Conservation (phyloP, 2,888 invertebrate genomes). For the Dolichopus griseipennis region DNA sequence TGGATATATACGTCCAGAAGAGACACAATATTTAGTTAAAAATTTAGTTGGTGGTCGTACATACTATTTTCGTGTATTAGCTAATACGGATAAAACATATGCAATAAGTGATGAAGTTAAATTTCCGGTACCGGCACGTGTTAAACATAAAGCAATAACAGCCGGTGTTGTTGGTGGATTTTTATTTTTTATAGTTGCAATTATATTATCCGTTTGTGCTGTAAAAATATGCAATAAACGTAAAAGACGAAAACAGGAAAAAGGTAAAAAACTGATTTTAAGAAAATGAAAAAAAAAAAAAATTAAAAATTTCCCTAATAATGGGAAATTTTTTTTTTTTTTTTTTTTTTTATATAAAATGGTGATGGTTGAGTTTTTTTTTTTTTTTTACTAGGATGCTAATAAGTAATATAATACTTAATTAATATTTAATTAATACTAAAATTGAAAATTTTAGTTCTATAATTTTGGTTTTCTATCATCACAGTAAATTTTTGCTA, state of each 20-base stretch:
- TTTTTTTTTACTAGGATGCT: slow-evolving; percentile 19
- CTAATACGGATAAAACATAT: slow-evolving; percentile 77
- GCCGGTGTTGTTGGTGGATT: slow-evolving; percentile 95
- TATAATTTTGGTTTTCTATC: too few species aligned
- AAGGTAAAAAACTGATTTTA: slow-evolving; percentile 59
- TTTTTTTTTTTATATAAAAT: slow-evolving; percentile 20
- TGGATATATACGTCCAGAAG: slow-evolving; percentile 79
- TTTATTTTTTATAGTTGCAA: slow-evolving; percentile 94
- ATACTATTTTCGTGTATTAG: slow-evolving; percentile 85
- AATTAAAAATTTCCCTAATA: not conserved
- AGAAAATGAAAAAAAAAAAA: not conserved
- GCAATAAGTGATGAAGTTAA: slow-evolving; percentile 81
- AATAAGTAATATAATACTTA: too few species aligned
- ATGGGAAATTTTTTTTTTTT: not conserved
- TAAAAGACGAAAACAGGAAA: slow-evolving; percentile 93
- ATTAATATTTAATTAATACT: too few species aligned
- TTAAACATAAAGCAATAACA: slow-evolving; percentile 91
- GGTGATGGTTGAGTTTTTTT: slow-evolving; percentile 27
- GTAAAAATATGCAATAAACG: slow-evolving; percentile 97
- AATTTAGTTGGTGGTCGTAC: slow-evolving; percentile 84
- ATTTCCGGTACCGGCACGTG: slow-evolving; percentile 81
- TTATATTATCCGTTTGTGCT: slow-evolving; percentile 92
- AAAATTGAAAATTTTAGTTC: too few species aligned
- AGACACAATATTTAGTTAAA: slow-evolving; percentile 86
- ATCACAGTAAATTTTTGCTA: too few species aligned